Evolutionary conservation across 2,888 invertebrate species (phyloP), one percentile per base, ranked within the genome.

Genomic region (Melolontha melolontha): DNA sequence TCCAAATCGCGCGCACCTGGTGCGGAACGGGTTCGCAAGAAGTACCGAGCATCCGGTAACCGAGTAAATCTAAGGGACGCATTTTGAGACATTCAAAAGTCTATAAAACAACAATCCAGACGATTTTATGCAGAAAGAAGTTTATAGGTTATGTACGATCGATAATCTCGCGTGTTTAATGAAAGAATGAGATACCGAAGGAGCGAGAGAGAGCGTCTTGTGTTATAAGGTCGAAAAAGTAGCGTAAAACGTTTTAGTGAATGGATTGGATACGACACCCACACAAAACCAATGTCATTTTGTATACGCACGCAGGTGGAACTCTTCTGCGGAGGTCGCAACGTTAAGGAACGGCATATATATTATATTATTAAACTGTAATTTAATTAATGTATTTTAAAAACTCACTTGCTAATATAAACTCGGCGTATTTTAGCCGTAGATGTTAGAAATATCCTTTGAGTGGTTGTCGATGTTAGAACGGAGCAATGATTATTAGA

Each of bases 261-360:
- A 79, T 78, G 78, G 77, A 76, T 75, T 34, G 47, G 34, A 14
- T 49, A 41, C 42, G 27, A 44, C 59, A 34, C 59, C 59, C 47
- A 59, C 59, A 16, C 57, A 14, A 57, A 42, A 75, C 79, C 79
- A 80, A 81, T 80, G 79, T 80, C 81, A 79, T 16, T 34, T 34
- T 34, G 34, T 34, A 40, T 40, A 78, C 77, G 77, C 76, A 79
- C 75, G 76, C 78, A 79, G 77, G 77, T 78, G 78, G 74, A 77
- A 49, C 11, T 34, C 34, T 34, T 34, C 34, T 34, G 34, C 34
- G 34, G 75, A 75, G 74, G 75, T 71, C 74, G 44, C 49, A n/a
- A 49, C 22, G 47, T 17, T 47, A 22, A 49, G 22, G 14, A 17
- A 44, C 29, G 12, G 47, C 62, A 22, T 10, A 49, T 16, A 16